A percentile compares a stretch with the other conserved stretches of the same genome.
phyloP scores from a whole-genome alignment of 2,113 vertebrate genomes.

The Cavia porcellus region DNA sequence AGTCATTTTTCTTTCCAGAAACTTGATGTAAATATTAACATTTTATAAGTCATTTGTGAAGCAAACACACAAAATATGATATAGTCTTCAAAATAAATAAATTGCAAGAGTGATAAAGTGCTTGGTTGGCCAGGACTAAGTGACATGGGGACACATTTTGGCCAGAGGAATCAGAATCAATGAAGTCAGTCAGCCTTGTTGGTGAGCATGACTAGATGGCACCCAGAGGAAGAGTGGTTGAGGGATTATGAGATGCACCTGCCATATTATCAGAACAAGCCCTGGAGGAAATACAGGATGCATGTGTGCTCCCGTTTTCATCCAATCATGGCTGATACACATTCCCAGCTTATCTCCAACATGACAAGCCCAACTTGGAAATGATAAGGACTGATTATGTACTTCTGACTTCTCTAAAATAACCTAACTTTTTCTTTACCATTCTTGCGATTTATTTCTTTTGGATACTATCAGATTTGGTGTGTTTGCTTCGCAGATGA shows the following conservation, averaged over 20 bases:
- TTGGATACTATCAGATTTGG: constrained; percentile 1
- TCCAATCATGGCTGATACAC: not conserved
- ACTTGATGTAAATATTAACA: not conserved
- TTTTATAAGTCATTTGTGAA: not conserved
- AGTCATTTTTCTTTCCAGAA: not conserved
- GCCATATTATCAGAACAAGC: not conserved
- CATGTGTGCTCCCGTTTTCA: too few species aligned
- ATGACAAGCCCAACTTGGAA: not conserved
- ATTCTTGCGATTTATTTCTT: not conserved
- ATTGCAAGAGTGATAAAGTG: not conserved
- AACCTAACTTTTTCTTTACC: not conserved
- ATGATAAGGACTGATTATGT: not conserved
- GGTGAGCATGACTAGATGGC: not conserved
- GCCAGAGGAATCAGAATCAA: not conserved
- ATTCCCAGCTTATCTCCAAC: not conserved
- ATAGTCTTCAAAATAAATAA: constrained; percentile 21
- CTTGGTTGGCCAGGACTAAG: not conserved
- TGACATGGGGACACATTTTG: not conserved
- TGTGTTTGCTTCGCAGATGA: not conserved
- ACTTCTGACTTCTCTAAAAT: constrained; percentile 15
- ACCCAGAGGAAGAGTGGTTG: not conserved
- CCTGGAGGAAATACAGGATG: not conserved
- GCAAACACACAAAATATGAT: constrained; percentile 1
- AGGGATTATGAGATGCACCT: not conserved
- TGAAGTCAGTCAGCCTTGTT: not conserved